phyloP scores from a whole-genome alignment of 2,797 vertebrate species.

The Spondyliosoma cantharus region DNA sequence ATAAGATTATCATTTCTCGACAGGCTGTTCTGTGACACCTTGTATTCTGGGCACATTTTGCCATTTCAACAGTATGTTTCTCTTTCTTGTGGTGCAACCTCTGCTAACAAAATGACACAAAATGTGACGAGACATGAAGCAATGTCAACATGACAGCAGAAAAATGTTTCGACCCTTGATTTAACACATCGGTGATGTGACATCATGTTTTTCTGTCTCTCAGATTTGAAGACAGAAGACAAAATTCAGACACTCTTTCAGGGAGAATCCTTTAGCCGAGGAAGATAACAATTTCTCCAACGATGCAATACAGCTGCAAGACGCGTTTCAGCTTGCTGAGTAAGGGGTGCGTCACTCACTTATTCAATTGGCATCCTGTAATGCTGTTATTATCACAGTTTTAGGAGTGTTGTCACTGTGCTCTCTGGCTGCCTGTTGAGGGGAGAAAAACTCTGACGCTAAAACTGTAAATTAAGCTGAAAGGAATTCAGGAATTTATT shows the following conservation, averaged over 20 bases:
- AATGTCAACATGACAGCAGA: background rate
- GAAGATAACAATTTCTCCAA: background rate
- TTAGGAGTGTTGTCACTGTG: background rate
- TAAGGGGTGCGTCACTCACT: background rate
- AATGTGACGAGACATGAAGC: background rate
- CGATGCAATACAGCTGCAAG: conserved; percentile 12
- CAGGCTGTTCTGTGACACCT: background rate
- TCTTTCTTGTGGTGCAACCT: background rate
- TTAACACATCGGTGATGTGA: background rate
- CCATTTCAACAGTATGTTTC: background rate
- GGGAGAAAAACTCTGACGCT: background rate
- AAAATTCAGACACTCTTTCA: conserved; percentile 8
- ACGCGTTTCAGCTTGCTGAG: conserved; percentile 13
- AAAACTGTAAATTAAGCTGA: background rate
- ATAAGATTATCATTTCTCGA: background rate
- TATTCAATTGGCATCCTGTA: background rate
- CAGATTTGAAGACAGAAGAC: background rate
- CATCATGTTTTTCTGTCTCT: background rate
- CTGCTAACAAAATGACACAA: background rate
- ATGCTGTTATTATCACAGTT: conserved; percentile 3
- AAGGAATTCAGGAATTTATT: conserved; percentile 11
- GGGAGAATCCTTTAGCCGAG: background rate
- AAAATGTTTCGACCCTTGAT: conserved; percentile 5
- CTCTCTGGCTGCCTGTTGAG: background rate
- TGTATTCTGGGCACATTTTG: background rate